Evolutionary conservation across 37 sponge, comb jelly and placozoan species (phyloP).

Genomic region (Halisarca cf. caerulea): DNA sequence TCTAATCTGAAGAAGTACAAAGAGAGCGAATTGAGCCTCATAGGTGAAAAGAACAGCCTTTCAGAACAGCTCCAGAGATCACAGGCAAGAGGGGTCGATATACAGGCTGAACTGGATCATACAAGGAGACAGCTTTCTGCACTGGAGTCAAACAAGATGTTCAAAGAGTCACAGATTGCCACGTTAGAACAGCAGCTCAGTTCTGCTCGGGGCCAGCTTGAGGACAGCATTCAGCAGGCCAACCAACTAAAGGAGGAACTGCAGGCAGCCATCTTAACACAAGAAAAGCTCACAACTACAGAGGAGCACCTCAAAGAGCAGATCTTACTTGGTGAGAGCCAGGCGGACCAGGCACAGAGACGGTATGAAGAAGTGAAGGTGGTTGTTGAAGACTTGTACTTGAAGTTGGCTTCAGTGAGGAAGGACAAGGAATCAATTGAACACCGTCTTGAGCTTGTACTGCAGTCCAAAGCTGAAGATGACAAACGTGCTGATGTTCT

Average conservation of each 20-base stretch:
- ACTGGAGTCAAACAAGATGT: constrained; percentile 22
- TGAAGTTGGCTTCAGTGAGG: background rate
- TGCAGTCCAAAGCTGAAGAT: constrained; percentile 11
- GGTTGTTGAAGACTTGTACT: background rate
- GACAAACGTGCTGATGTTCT: constrained; percentile 22
- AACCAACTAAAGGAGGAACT: background rate
- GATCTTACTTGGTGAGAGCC: background rate
- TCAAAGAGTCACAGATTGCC: constrained; percentile 37
- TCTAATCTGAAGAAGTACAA: constrained; percentile 9
- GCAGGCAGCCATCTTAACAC: background rate
- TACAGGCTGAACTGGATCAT: constrained; percentile 22
- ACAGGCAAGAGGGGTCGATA: background rate
- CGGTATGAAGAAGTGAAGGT: constrained; percentile 8
- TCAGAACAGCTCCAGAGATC: constrained; percentile 14
- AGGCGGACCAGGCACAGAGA: background rate
- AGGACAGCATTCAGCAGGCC: constrained; percentile 29
- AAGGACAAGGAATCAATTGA: constrained; percentile 33
- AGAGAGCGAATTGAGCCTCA: background rate
- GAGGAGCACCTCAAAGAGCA: constrained; percentile 16
- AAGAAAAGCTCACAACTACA: background rate
- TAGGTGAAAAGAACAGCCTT: constrained; percentile 2
- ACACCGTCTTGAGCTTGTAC: background rate
- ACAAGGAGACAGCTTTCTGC: constrained; percentile 1
- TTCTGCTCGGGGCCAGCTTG: constrained; percentile 18
- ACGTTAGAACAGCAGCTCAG: constrained; percentile 37